Conservation (phyloP, 2,113 vertebrate species). For the Triplophysa dalaica region DNA sequence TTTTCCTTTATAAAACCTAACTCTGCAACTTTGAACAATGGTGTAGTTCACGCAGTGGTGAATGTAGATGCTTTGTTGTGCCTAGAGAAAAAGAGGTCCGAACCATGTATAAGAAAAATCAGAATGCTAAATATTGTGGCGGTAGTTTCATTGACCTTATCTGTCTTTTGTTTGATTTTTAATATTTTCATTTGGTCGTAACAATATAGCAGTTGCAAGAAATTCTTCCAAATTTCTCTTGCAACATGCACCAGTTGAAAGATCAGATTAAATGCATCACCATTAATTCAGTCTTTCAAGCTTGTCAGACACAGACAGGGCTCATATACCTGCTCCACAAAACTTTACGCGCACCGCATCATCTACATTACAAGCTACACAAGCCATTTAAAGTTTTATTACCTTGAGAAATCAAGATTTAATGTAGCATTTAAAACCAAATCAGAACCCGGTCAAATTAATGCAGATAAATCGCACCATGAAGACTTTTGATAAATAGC, state of each 20-base stretch:
- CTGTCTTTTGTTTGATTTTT: no score
- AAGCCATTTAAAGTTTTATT: constrained; percentile 17
- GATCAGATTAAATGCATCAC: constrained; percentile 6
- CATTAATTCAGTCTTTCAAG: not conserved
- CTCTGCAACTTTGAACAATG: constrained; percentile 6
- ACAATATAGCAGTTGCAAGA: not conserved
- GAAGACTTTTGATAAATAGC: not conserved
- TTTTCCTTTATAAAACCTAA: constrained; percentile 5
- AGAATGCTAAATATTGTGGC: no score
- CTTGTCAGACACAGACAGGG: constrained; percentile 11
- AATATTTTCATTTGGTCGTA: not conserved
- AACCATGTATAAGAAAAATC: not conserved
- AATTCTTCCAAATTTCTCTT: not conserved
- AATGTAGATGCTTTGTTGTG: constrained; percentile 9
- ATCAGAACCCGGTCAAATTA: not conserved
- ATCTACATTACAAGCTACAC: constrained; percentile 1
- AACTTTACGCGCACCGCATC: not conserved
- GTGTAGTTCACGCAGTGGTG: not conserved
- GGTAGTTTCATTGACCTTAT: no score
- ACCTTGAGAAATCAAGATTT: constrained; percentile 8
- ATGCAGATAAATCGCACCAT: not conserved
- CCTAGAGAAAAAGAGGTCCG: constrained; percentile 26
- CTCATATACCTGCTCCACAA: not conserved
- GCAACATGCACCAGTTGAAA: not conserved
- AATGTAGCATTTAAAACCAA: not conserved